These are phyloP conservation scores for Halesus radiatus DNA, from an alignment of 1,140 invertebrate genomes.

Conservation along the genomic window DNA sequence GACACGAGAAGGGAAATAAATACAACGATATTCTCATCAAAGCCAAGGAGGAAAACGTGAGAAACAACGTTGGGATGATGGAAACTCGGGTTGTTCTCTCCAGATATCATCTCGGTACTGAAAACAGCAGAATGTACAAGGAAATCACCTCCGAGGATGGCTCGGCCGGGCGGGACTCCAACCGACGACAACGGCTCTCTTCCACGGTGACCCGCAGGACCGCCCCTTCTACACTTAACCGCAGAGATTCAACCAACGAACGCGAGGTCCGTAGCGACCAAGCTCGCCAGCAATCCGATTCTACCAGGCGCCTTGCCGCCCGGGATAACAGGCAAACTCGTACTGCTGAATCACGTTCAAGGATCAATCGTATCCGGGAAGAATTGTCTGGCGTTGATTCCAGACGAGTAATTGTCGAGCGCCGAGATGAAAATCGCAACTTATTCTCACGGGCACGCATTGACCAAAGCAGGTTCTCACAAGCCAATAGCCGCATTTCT, in stretches of 20 bases:
- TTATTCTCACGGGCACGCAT: background rate
- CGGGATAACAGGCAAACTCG: background rate
- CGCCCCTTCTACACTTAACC: background rate
- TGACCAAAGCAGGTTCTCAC: background rate
- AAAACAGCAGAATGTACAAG: slow-evolving; percentile 56
- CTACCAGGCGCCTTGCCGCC: background rate
- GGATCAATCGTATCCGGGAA: slow-evolving; percentile 2
- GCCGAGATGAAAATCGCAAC: slow-evolving; percentile 6
- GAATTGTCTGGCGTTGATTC: background rate
- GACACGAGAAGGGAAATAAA: slow-evolving; percentile 38
- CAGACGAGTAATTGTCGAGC: background rate
- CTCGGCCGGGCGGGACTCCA: slow-evolving; percentile 20
- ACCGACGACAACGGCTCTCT: slow-evolving; percentile 26
- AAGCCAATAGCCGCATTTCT: background rate
- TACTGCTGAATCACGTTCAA: background rate
- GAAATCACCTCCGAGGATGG: slow-evolving; percentile 55
- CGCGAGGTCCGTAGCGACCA: background rate
- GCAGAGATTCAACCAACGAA: background rate
- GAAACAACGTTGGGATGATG: slow-evolving; percentile 52
- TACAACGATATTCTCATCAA: slow-evolving; percentile 48
- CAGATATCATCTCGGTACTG: slow-evolving; percentile 55
- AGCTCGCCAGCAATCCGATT: background rate
- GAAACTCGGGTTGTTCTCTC: slow-evolving; percentile 52
- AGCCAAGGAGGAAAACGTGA: slow-evolving; percentile 50
- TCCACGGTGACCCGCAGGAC: background rate